Evolutionary conservation across 2,113 vertebrate species (phyloP).

Genomic region (Vireo altiloquus): DNA sequence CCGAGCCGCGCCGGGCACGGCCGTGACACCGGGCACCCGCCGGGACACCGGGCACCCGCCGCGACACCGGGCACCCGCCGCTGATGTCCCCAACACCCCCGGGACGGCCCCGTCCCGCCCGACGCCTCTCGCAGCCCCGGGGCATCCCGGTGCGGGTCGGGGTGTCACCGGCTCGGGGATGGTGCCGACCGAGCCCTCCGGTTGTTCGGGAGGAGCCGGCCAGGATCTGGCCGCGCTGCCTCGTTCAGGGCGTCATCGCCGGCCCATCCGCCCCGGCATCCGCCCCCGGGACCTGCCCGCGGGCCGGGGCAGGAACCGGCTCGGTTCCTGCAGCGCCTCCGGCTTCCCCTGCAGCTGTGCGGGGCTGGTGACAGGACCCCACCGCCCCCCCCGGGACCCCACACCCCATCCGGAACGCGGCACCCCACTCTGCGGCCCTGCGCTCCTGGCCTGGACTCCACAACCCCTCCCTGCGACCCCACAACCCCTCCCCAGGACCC

Average conservation of each 20-base stretch:
- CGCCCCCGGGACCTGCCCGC: not conserved
- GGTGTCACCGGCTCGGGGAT: not conserved
- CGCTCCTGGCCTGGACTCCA: not conserved
- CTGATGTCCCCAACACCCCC: not conserved
- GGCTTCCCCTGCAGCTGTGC: constrained; percentile 18
- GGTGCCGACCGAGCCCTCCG: not conserved
- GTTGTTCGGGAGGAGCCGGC: not conserved
- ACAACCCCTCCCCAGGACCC: not conserved
- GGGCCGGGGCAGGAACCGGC: not conserved
- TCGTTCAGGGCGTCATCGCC: not conserved
- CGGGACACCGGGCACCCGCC: too few relatives aligned
- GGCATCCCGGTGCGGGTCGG: not conserved
- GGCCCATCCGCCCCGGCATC: not conserved
- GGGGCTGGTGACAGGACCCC: not conserved
- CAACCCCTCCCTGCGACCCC: not conserved
- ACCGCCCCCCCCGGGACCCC: too few relatives aligned
- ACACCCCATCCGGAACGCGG: not conserved
- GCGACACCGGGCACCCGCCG: not conserved
- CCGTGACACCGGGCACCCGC: too few relatives aligned
- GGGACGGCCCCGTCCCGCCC: not conserved
- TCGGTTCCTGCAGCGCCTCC: constrained; percentile 15
- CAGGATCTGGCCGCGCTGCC: not conserved
- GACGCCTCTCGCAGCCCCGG: not conserved
- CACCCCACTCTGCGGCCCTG: not conserved
- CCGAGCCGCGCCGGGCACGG: not conserved